Evolutionary conservation across 1,140 invertebrate genomes (phyloP), one percentile per base, ranked within the genome.

Genomic region (Drosophila auraria): DNA sequence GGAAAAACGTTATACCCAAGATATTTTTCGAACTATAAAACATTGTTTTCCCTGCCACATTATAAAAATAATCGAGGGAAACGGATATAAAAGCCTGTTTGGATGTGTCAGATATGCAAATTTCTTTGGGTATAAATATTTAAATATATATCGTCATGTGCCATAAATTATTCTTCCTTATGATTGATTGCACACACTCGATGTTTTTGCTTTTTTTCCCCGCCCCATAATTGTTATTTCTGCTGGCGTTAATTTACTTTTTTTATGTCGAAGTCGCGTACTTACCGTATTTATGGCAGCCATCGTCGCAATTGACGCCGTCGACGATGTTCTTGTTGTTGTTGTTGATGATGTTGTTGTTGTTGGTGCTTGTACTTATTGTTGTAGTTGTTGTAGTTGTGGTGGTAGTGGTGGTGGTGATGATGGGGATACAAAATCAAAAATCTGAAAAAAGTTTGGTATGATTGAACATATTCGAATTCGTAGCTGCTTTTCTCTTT

Each of bases 281-380:
- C 91, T 92, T 92, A 92, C 91, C 91, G 91, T 91, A 82, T 92
- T 92, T 79, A 92, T 91, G 80, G 91, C 83, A 70, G 91, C 91
- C 91, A 92, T 92, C 82, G 84, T 92, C 86, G 86, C 81, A 89
- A 87, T 90, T 90, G 84, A 78, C 81, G 84, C 70, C 61, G 84
- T 89, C 77, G 84, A 84, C 80, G 78, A 64, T 71, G 63, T 82
- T 71, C 78, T 81, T 72, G 68, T 77, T 80, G 61, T 83, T 69
- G 54, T 77, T 78, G 59, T 36, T 73, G 68, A 53, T 82, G 27
- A 27, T 27, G 66, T 53, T 80, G 66, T 40, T 71, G 68, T 66
- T 83, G 80, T 61, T 82, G 80, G 73, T 82, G 66, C 62, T 80
- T 73, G 70, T 81, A 61, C 54, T 89, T 68, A 64, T 86, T 80